phyloP scores from a whole-genome alignment of 92 coral and sea anemone species.

The Phymanthus crucifer region DNA sequence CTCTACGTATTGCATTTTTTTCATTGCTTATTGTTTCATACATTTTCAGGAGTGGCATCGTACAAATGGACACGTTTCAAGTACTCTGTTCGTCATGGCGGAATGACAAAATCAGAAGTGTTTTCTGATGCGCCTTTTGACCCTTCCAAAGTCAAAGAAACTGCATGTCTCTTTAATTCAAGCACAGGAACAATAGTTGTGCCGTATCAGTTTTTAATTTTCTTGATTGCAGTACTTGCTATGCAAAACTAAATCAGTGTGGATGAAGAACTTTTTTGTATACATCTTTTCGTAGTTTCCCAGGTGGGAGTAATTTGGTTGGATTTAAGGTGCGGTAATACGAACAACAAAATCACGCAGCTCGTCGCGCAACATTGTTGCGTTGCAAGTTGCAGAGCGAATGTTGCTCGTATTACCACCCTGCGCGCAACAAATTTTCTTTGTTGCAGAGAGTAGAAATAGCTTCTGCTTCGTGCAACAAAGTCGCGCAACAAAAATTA shows the following conservation, averaged over 20 bases:
- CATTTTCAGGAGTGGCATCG: conserved; percentile 65
- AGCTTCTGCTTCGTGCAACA: too few species aligned
- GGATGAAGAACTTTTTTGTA: not conserved
- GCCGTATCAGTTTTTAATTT: not conserved
- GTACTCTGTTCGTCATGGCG: conserved; percentile 76
- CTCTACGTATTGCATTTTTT: too few species aligned
- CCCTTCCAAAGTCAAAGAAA: conserved; percentile 23
- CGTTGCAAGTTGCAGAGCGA: too few species aligned
- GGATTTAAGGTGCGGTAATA: too few species aligned
- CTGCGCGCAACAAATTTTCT: too few species aligned
- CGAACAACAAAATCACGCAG: too few species aligned
- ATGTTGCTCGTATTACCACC: too few species aligned
- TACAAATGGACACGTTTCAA: conserved; percentile 63
- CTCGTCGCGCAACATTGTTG: too few species aligned
- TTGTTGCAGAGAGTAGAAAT: too few species aligned
- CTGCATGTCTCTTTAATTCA: not conserved
- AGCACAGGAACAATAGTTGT: not conserved
- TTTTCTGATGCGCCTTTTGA: conserved; percentile 29
- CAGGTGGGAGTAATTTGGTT: too few species aligned
- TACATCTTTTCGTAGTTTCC: not conserved
- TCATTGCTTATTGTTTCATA: not conserved
- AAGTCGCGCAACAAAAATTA: too few species aligned
- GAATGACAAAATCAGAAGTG: conserved; percentile 46
- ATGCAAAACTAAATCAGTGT: conserved; percentile 14
- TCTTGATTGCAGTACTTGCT: not conserved